phyloP scores from a whole-genome alignment of 2,113 vertebrate species.

The Siphamia tubifer region DNA sequence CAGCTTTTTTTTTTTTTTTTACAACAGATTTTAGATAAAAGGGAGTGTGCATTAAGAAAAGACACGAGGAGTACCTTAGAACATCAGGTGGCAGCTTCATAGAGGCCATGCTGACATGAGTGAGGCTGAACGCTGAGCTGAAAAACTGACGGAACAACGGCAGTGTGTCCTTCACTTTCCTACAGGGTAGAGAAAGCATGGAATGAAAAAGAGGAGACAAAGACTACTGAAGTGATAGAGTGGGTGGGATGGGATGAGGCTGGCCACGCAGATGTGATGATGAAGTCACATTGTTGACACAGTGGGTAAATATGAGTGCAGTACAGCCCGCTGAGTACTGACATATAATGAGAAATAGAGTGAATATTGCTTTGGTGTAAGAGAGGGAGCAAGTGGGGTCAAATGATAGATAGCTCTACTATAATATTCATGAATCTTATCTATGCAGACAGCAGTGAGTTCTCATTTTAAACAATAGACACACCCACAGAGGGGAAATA shows the following conservation, averaged over 20 bases:
- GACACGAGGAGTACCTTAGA: slow-evolving; percentile 76
- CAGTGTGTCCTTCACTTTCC: slow-evolving; percentile 84
- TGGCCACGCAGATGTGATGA: slow-evolving; percentile 13
- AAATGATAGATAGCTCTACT: slow-evolving; percentile 57
- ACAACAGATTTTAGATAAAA: slow-evolving; percentile 14
- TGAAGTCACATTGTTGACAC: slow-evolving; percentile 32
- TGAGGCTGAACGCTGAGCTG: slow-evolving; percentile 85
- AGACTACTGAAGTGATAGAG: not conserved
- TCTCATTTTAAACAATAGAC: slow-evolving; percentile 52
- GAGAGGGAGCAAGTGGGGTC: slow-evolving; percentile 31
- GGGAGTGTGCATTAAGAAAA: not conserved
- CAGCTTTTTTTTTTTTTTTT: not conserved
- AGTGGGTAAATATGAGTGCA: slow-evolving; percentile 26
- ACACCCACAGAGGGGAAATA: slow-evolving; percentile 36
- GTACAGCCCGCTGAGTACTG: not conserved
- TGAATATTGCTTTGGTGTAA: slow-evolving; percentile 32
- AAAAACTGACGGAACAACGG: slow-evolving; percentile 88
- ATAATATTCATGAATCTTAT: slow-evolving; percentile 72
- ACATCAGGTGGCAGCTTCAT: slow-evolving; percentile 86
- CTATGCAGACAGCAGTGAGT: slow-evolving; percentile 48
- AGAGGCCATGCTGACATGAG: slow-evolving; percentile 82
- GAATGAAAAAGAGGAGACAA: not conserved
- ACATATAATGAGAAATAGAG: slow-evolving; percentile 27
- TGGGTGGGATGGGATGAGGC: not conserved
- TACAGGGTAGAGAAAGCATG: slow-evolving; percentile 29